These are phyloP conservation scores for Elaeidobius kamerunicus DNA, from an alignment of 2,888 invertebrate species.

Conservation along the genomic window DNA sequence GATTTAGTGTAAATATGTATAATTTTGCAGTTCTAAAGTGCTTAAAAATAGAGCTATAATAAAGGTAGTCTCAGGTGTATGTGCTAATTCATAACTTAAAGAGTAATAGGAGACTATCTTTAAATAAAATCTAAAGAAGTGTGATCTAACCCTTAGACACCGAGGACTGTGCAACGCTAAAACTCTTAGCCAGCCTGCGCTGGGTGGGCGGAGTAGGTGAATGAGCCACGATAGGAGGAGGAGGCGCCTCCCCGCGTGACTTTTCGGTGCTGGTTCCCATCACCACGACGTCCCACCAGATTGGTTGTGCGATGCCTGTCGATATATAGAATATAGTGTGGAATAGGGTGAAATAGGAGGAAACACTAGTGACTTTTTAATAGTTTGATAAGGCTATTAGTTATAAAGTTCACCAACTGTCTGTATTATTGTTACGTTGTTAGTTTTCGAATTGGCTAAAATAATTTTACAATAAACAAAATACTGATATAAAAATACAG, in stretches of 20 bases:
- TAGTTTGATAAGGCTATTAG: slow-evolving; percentile 7
- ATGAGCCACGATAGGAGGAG: slow-evolving; percentile 46
- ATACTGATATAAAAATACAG: no score
- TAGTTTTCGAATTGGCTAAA: no score
- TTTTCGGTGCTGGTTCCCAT: slow-evolving; percentile 48
- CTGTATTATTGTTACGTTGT: no score
- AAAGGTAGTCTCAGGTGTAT: not conserved
- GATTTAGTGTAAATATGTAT: no score
- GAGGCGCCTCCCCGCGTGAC: slow-evolving; percentile 44
- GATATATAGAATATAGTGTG: slow-evolving; percentile 28
- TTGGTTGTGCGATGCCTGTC: slow-evolving; percentile 52
- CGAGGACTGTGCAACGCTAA: slow-evolving; percentile 79
- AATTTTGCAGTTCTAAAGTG: no score
- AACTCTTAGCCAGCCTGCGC: slow-evolving; percentile 86
- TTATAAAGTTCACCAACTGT: no score
- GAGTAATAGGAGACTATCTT: not conserved
- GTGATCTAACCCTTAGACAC: slow-evolving; percentile 57
- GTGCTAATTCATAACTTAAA: not conserved
- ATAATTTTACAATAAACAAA: no score
- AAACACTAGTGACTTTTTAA: not conserved
- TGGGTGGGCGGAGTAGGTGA: slow-evolving; percentile 82
- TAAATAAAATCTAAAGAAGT: slow-evolving; percentile 1
- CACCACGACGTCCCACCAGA: slow-evolving; percentile 52
- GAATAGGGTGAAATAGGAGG: not conserved
- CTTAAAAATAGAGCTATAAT: no score